Evolutionary conservation across 2,888 invertebrate species (phyloP), one percentile per base, ranked within the genome.

Genomic region (Anagyrus pseudococci): DNA sequence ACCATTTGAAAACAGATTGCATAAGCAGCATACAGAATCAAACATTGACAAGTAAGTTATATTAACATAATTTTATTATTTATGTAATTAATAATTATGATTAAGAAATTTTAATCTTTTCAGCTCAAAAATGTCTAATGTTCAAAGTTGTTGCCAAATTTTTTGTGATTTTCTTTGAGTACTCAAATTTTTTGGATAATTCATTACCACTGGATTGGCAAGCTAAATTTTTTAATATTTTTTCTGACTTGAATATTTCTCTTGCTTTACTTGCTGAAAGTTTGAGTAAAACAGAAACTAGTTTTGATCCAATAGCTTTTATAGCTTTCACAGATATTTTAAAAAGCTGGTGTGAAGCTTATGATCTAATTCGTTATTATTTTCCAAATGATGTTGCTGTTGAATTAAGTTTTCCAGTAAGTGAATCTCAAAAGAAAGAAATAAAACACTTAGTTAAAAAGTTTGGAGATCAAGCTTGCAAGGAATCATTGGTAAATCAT

Each of bases 1-100:
- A 69, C 68, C 71, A 78, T 70, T 69, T 79, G 19, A 73, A 73
- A 26, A 65, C 69, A 29, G 67, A 73, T 60, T 74, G 74, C 47
- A 25, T 70, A 17, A 63, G 70, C 41, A 61, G 43, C 58, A 41
- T 52, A 0, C 47, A 60, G 55, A 7, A n/a, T n/a, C 25, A 26
- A 46, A 37, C 22, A 19, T 23, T 33, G 19, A 48, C 29, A 47
- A 33, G 66, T 63, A 66, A 69, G n/a, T n/a, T n/a, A n/a, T n/a
- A n/a, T 20, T 26, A 33, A 41, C 2, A 17, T 49, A 41, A 20
- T 4, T 41, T 23, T 17, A 54, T 15, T 47, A 29, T 7, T 40
- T 37, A 7, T 23, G 0, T 37, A 47, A 23, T 40, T 23, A 17
- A 55, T 22, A 60, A 50, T 41, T 20, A 2, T 37, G 8, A 37